Evolutionary conservation across 2,888 invertebrate genomes (phyloP), one percentile per base, ranked within the genome.

Genomic region (Therioaphis trifolii): DNA sequence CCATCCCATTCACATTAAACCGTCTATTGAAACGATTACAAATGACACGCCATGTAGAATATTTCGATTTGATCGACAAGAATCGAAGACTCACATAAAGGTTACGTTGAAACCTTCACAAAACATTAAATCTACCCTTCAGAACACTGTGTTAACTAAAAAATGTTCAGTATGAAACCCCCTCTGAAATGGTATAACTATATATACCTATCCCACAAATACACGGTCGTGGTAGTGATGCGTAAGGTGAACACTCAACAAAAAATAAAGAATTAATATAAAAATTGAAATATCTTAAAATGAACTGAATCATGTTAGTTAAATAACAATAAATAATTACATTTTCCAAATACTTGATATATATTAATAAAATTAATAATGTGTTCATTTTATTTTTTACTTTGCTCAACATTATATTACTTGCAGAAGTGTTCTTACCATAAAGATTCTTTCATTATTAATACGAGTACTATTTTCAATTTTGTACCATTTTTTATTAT

Each of bases 31-130:
- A n/a, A 72, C 52, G 72, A 52, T 72, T 52, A 72, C 72, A 14
- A 29, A 52, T 72, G 72, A 72, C 49, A 29, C 12, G 49, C n/a
- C n/a, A 29, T 35, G 12, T 5, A 52, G 52, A 72, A 72, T 14
- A 52, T 72, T 72, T 72, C 52, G 72, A 35, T 72, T 72, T 72
- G 52, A 7, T 52, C 7, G 35, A 72, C 35, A 52, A 72, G 72
- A 12, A 18, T 1, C 49, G 27, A 52, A 72, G 72, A n/a, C 11
- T 1, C 46, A 49, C 27, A 46, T 9, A 46, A 52, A 52, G 49
- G 72, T 29, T n/a, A 72, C 52, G 12, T 72, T 5, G n/a, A 72
- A 29, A 21, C 29, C 12, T 72, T 72, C 29, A 72, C 72, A 72
- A n/a, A 29, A 52, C 49, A 18, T 27, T 52, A 12, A n/a, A 52